Evolutionary conservation across 1,140 invertebrate species (phyloP).

Genomic region (Euwallacea similis): DNA sequence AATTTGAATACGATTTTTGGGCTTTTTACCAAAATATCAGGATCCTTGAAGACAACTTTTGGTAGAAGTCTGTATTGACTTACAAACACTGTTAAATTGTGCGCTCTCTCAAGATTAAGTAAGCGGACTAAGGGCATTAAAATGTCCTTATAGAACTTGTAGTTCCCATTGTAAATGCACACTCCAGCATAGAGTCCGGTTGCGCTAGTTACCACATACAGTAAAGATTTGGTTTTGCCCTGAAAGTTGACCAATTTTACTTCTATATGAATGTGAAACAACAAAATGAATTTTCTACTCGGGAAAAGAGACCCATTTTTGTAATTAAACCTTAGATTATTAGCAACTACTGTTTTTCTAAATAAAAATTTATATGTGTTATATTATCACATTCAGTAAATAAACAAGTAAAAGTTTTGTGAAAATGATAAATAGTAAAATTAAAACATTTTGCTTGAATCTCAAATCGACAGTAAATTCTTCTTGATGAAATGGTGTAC

Average conservation of each 20-base stretch:
- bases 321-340: background rate
- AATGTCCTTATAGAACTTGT: slow-evolving; percentile 74
- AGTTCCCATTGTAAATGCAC: slow-evolving; percentile 70
- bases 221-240: slow-evolving; percentile 45
- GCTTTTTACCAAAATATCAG: slow-evolving; percentile 61
- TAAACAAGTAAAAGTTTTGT: slow-evolving; percentile 49
- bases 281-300: too few relatives aligned
- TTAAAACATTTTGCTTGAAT: too few relatives aligned
- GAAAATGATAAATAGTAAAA: too few relatives aligned
- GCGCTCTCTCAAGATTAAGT: slow-evolving; percentile 77
- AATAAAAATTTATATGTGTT: too few relatives aligned
- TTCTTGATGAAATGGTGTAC: too few relatives aligned
- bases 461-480: too few relatives aligned
- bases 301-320: background rate
- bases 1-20: background rate
- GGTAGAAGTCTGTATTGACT: slow-evolving; percentile 77
- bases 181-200: slow-evolving; percentile 57
- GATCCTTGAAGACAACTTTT: slow-evolving; percentile 61
- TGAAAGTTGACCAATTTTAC: slow-evolving; percentile 29
- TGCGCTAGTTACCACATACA: slow-evolving; percentile 39
- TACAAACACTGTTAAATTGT: slow-evolving; percentile 71
- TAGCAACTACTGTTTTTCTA: too few relatives aligned
- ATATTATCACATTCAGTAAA: too few relatives aligned
- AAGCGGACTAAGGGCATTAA: slow-evolving; percentile 70
- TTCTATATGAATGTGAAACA: too few relatives aligned